phyloP scores from a whole-genome alignment of 1,140 invertebrate species.

The Pectinophora gossypiella region DNA sequence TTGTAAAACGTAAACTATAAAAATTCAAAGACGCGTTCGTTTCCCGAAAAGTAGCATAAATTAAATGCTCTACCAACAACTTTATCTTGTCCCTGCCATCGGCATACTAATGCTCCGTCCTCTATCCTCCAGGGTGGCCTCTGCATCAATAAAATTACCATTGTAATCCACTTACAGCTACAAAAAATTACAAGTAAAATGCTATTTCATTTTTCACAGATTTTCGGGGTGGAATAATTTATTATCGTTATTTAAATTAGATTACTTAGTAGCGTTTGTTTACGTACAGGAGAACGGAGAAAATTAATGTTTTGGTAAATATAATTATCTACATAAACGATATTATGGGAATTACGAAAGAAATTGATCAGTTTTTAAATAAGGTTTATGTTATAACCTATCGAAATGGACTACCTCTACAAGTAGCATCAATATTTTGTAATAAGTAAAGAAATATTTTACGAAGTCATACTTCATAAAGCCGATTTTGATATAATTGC shows the following conservation, averaged over 20 bases:
- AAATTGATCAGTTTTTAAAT: too few species aligned
- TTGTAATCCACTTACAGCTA: conserved; percentile 70
- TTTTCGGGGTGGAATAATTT: conserved; percentile 12
- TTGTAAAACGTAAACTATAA: too few species aligned
- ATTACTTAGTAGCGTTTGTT: background rate
- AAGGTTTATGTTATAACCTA: too few species aligned
- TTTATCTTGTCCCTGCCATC: conserved; percentile 70
- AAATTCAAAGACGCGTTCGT: conserved; percentile 16
- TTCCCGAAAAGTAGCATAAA: conserved; percentile 56
- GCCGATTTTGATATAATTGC: too few species aligned
- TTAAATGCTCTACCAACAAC: conserved; percentile 61
- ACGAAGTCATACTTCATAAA: too few species aligned
- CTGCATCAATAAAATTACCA: conserved; percentile 73
- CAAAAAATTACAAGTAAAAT: conserved; percentile 58
- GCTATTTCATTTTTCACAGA: conserved; percentile 29
- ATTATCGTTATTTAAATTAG: conserved; percentile 5
- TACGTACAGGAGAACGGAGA: background rate
- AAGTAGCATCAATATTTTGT: too few species aligned
- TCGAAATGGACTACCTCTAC: too few species aligned
- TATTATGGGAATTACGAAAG: too few species aligned
- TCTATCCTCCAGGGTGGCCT: conserved; percentile 46
- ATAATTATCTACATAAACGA: too few species aligned
- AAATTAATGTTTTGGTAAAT: too few species aligned
- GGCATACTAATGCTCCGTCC: conserved; percentile 63
- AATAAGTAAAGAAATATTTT: too few species aligned